Evolutionary conservation across 2,888 invertebrate genomes (phyloP).

Genomic region (Apantesis nais): DNA sequence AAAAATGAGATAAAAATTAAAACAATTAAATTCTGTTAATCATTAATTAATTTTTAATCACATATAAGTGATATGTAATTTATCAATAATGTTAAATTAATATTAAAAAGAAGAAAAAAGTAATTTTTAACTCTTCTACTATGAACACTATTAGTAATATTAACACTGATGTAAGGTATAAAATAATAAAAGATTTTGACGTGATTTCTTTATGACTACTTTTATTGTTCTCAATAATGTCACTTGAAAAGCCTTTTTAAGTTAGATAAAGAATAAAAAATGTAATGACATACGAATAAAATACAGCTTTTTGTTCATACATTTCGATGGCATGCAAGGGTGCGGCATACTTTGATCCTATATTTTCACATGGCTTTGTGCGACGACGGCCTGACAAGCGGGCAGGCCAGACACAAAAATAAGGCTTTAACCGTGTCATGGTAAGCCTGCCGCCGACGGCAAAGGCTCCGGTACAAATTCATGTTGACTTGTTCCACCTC

Average conservation of each 20-base stretch:
- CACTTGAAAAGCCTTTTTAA: slow-evolving; percentile 31
- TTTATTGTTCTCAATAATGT: slow-evolving; percentile 6
- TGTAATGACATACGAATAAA: slow-evolving; percentile 60
- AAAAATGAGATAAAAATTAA: no score
- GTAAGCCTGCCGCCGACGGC: slow-evolving; percentile 84
- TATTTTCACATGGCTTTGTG: slow-evolving; percentile 84
- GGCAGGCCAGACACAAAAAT: slow-evolving; percentile 83
- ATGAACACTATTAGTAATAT: no score
- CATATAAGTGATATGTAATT: no score
- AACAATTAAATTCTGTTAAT: no score
- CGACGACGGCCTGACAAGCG: slow-evolving; percentile 82
- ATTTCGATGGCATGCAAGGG: slow-evolving; percentile 66
- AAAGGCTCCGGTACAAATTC: slow-evolving; percentile 83
- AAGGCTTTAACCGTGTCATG: slow-evolving; percentile 84
- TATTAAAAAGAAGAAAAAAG: not conserved
- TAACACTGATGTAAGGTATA: not conserved
- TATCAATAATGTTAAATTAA: no score
- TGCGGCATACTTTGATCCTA: slow-evolving; percentile 82
- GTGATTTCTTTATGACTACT: not conserved
- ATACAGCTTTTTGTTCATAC: slow-evolving; percentile 62
- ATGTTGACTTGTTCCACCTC: slow-evolving; percentile 75
- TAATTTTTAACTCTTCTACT: no score
- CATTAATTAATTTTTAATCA: no score
- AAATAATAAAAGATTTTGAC: not conserved
- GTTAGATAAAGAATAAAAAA: slow-evolving; percentile 42